These are phyloP conservation scores for Spialia ferax DNA, from an alignment of 2,888 invertebrate species.

Conservation along the genomic window DNA sequence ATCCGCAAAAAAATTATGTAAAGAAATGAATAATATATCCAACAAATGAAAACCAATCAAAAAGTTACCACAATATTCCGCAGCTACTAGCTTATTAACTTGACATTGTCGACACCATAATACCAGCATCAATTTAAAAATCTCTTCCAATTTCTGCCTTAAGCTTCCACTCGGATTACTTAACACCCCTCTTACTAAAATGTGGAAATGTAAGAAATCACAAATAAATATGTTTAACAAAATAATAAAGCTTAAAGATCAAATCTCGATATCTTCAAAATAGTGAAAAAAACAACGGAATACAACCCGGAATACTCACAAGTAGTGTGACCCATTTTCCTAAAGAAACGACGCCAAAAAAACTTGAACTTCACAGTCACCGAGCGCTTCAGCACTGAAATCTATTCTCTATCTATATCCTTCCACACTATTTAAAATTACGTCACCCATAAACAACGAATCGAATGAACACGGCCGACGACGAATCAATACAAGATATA, in stretches of 20 bases:
- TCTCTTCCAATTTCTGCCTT: slow-evolving; percentile 90
- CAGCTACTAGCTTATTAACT: slow-evolving; percentile 88
- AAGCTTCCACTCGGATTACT: slow-evolving; percentile 71
- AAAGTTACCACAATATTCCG: slow-evolving; percentile 85
- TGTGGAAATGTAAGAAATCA: slow-evolving; percentile 56
- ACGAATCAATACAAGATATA: slow-evolving; percentile 72
- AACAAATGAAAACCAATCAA: background rate
- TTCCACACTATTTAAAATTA: slow-evolving; percentile 56
- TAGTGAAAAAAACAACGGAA: background rate
- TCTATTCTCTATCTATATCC: slow-evolving; percentile 41
- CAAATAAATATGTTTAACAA: slow-evolving; percentile 42
- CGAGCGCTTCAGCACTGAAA: slow-evolving; percentile 31
- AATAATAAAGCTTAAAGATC: background rate
- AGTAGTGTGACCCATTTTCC: slow-evolving; percentile 66
- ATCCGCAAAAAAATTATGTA: too few relatives aligned
- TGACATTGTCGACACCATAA: slow-evolving; percentile 93
- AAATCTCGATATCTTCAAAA: background rate
- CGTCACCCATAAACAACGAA: slow-evolving; percentile 56
- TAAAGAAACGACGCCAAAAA: slow-evolving; percentile 41
- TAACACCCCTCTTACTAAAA: slow-evolving; percentile 75
- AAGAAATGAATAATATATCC: too few relatives aligned
- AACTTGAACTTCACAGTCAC: slow-evolving; percentile 53
- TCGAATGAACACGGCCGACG: slow-evolving; percentile 49
- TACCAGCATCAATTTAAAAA: slow-evolving; percentile 93
- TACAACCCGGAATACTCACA: slow-evolving; percentile 61